Percentiles rank a stretch among this genome's conserved stretches.
Evolutionary conservation across 1,140 invertebrate genomes (phyloP).

Genomic region (Anagrus nilaparvatae): DNA sequence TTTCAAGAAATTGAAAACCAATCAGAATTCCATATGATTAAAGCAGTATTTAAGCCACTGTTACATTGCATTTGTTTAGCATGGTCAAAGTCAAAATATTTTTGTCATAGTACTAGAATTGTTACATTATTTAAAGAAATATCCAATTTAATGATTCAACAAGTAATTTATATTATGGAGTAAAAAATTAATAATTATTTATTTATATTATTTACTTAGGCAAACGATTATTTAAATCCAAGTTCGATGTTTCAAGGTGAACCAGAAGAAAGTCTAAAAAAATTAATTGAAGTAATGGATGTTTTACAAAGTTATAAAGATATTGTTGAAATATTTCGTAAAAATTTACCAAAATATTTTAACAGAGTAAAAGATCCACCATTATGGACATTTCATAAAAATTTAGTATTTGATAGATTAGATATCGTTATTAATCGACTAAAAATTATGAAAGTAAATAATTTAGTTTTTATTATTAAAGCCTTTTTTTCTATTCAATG

Average conservation of each 20-base stretch:
- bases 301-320: constrained; percentile 27
- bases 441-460: too few relatives aligned
- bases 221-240: constrained; percentile 33
- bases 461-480: too few relatives aligned
- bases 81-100: constrained; percentile 78
- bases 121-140: constrained; percentile 64
- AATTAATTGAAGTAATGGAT: constrained; percentile 23
- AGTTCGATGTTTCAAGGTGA: constrained; percentile 52
- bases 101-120: constrained; percentile 62
- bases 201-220: constrained; percentile 18
- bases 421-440: too few relatives aligned
- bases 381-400: constrained; percentile 54
- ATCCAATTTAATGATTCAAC: constrained; percentile 64
- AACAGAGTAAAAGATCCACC: constrained; percentile 35
- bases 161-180: constrained; percentile 33
- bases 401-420: constrained; percentile 51
- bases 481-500: too few relatives aligned
- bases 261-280: constrained; percentile 40
- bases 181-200: constrained; percentile 19
- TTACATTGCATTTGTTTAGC: constrained; percentile 68
- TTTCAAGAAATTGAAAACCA: constrained; percentile 60
- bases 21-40: constrained; percentile 54
- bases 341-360: constrained; percentile 48
- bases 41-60: constrained; percentile 51
- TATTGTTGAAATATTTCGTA: constrained; percentile 39